Evolutionary conservation across 2,797 vertebrate species (phyloP), one percentile per base, ranked within the genome.

Genomic region (Pseudopleuronectes americanus): DNA sequence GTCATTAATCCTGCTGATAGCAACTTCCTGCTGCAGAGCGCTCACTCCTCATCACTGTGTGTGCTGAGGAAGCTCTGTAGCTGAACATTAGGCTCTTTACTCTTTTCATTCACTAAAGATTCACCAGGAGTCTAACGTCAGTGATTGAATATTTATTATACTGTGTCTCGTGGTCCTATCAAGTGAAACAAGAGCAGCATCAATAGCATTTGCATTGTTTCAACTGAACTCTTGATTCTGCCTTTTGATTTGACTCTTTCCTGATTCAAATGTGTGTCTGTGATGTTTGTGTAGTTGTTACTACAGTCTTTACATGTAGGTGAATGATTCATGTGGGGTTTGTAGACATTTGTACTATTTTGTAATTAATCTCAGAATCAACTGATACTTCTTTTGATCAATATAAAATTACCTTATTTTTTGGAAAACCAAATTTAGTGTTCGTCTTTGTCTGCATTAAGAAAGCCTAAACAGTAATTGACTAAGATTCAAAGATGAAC

Each of bases 1-100:
- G 97, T 90, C 97, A 99, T 99, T 96, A 95, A 89, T 57, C 97
- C 97, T 99, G 97, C 98, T 98, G 90, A 99, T 90, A 99, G 89
- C 69, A 96, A 93, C 45, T 57, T 68, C 71, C 76, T 92, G 94
- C 93, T 90, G 52, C 33, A n/a, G 66, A 76, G 80, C 75, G n/a
- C 6, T 4, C 3, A 56, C 17, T 71, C 91, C 91, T 93, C 78
- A 59, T 93, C 89, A 75, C 45, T 9, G 0, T 33, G 0, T 2
- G 92, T 92, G 94, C 90, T 88, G 68, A 85, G 59, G 1, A 74
- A 31, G 52, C 59, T 93, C 87, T 89, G 60, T 78, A 77, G 89
- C 91, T 76, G 70, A 68, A 89, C 84, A 87, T 68, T 8, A 8
- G 19, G 48, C 19, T 24, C 17, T 47, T 64, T 52, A 14, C 0